These are phyloP conservation scores for Graphium colonna DNA, from an alignment of 2,888 invertebrate genomes.

Conservation along the genomic window DNA sequence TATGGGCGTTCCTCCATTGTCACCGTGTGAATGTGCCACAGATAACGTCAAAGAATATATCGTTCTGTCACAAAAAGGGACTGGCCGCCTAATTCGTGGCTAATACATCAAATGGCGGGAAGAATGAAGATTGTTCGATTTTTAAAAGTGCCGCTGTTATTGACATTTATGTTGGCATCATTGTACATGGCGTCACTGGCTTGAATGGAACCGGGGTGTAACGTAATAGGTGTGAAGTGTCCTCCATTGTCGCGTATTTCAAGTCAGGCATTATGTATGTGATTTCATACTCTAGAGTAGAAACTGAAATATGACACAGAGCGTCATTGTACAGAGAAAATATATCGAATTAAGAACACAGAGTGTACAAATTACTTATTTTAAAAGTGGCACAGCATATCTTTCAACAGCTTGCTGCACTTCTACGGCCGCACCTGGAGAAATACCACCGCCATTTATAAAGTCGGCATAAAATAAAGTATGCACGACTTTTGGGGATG, in stretches of 20 bases:
- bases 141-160: constrained; percentile 54
- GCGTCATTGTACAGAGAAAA: not conserved
- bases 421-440: too few relatives aligned
- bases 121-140: constrained; percentile 42
- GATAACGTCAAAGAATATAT: constrained; percentile 52
- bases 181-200: constrained; percentile 71
- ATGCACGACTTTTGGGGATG: too few relatives aligned
- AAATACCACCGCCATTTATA: too few relatives aligned
- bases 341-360: not conserved
- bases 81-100: constrained; percentile 72
- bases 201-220: constrained; percentile 67
- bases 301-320: not conserved
- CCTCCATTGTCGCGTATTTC: constrained; percentile 53
- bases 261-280: constrained; percentile 53
- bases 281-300: constrained; percentile 39
- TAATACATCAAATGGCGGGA: constrained; percentile 68
- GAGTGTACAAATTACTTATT: not conserved
- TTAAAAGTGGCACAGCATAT: too few relatives aligned
- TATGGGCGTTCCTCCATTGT: constrained; percentile 73
- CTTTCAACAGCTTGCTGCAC: too few relatives aligned
- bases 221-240: constrained; percentile 78
- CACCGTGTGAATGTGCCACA: constrained; percentile 57
- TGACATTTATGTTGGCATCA: constrained; percentile 71
- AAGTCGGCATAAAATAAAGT: too few relatives aligned
- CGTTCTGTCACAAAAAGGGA: constrained; percentile 50